Conservation (phyloP, 2,888 invertebrate species). For the Agrochola lychnidis region DNA sequence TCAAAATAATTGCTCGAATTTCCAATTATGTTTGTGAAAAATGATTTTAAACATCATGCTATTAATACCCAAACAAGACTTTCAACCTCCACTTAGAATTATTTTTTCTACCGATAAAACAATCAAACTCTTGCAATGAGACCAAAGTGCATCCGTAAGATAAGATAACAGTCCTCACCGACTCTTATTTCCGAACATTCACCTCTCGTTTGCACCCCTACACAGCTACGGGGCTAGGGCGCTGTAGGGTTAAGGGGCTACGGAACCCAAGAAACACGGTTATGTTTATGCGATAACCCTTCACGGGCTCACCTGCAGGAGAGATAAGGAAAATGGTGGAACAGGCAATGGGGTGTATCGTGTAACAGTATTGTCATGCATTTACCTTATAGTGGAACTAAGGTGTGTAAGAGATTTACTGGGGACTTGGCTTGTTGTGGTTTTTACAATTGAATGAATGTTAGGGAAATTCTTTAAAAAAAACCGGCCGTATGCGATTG, state of each 20-base stretch:
- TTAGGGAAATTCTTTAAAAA: too few species aligned
- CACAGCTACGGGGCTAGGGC: background rate
- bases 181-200: slow-evolving; percentile 33
- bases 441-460: too few species aligned
- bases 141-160: slow-evolving; percentile 29
- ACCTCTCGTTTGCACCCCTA: slow-evolving; percentile 22
- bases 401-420: slow-evolving; percentile 17
- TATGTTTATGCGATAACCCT: slow-evolving; percentile 57
- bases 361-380: slow-evolving; percentile 17
- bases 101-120: background rate
- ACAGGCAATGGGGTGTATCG: slow-evolving; percentile 41
- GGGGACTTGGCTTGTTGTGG: background rate
- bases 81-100: background rate
- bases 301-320: slow-evolving; percentile 18
- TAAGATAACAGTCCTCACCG: slow-evolving; percentile 23
- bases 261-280: slow-evolving; percentile 30
- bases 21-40: too few species aligned
- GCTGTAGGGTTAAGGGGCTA: background rate
- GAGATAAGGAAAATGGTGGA: slow-evolving; percentile 54
- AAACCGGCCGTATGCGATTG: too few species aligned
- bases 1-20: too few species aligned
- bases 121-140: background rate
- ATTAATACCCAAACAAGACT: background rate
- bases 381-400: slow-evolving; percentile 20
- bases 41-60: background rate